Conservation (phyloP, 2,113 vertebrate genomes). For the Neolamprologus modestus region DNA sequence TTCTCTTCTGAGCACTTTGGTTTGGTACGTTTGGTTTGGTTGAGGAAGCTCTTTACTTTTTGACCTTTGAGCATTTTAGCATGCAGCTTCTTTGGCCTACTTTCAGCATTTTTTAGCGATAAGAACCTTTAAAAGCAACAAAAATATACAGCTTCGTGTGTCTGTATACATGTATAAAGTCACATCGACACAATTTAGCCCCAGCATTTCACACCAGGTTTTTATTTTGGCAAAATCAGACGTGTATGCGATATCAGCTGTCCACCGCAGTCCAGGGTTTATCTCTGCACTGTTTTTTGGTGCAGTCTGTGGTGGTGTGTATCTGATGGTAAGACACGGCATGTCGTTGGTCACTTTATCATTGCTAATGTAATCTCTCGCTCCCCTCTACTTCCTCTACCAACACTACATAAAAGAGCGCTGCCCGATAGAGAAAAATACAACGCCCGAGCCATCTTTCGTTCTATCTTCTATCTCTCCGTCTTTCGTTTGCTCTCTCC, state of each 20-base stretch:
- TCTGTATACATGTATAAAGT: background rate
- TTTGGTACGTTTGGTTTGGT: background rate
- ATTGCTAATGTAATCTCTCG: slow-evolving; percentile 38
- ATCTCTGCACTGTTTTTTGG: slow-evolving; percentile 23
- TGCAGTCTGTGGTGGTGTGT: slow-evolving; percentile 26
- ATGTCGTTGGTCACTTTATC: slow-evolving; percentile 41
- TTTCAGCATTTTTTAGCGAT: background rate
- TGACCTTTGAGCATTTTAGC: background rate
- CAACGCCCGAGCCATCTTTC: slow-evolving; percentile 3
- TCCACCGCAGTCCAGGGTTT: slow-evolving; percentile 20
- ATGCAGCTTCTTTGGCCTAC: background rate
- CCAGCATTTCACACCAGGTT: background rate
- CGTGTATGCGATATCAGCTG: slow-evolving; percentile 8
- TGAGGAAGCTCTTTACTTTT: background rate
- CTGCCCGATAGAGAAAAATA: slow-evolving; percentile 22
- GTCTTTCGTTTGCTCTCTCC: background rate
- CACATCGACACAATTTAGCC: background rate
- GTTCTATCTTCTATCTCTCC: slow-evolving; percentile 8
- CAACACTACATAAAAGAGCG: slow-evolving; percentile 18
- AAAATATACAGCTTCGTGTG: background rate
- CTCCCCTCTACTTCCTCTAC: slow-evolving; percentile 11
- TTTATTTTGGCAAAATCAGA: background rate
- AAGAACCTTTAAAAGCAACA: background rate
- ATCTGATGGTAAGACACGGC: slow-evolving; percentile 46
- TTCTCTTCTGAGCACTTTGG: background rate